A percentile compares a stretch with the other conserved stretches of the same genome.
phyloP scores from a whole-genome alignment of 2,113 vertebrate species.

The Trachemys scripta region DNA sequence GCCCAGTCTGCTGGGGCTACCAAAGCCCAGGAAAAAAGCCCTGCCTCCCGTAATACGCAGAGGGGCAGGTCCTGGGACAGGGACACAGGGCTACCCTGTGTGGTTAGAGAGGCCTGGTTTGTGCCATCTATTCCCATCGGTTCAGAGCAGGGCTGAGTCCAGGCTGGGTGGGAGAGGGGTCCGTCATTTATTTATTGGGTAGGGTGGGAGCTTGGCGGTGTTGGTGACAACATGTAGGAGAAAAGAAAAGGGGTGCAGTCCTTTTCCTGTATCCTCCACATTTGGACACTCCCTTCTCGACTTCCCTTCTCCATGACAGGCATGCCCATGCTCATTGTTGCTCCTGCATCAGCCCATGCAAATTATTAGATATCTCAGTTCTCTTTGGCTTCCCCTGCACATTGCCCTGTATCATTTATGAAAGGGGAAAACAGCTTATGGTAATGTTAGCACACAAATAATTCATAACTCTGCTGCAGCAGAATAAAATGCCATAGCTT shows the following conservation, averaged over 20 bases:
- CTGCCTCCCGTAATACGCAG: neutral
- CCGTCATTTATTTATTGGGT: neutral
- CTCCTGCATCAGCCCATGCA: neutral
- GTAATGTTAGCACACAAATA: neutral
- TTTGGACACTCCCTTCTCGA: neutral
- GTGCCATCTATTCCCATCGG: neutral
- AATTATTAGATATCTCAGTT: neutral
- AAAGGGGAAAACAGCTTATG: neutral
- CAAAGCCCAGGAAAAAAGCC: neutral
- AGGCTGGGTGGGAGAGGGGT: neutral
- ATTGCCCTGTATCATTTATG: neutral
- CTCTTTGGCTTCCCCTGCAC: neutral
- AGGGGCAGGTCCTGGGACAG: neutral
- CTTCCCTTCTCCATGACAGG: neutral
- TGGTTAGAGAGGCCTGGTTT: neutral
- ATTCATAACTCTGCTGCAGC: neutral
- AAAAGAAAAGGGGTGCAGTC: neutral
- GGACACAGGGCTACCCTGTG: neutral
- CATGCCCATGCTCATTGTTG: neutral
- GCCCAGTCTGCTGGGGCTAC: neutral
- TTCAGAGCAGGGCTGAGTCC: neutral
- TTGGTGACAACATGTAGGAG: neutral
- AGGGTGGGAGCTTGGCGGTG: neutral
- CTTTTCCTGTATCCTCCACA: neutral
- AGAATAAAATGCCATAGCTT: neutral